phyloP scores from a whole-genome alignment of 2,888 invertebrate species.

The Xanthorhoe spadicearia region DNA sequence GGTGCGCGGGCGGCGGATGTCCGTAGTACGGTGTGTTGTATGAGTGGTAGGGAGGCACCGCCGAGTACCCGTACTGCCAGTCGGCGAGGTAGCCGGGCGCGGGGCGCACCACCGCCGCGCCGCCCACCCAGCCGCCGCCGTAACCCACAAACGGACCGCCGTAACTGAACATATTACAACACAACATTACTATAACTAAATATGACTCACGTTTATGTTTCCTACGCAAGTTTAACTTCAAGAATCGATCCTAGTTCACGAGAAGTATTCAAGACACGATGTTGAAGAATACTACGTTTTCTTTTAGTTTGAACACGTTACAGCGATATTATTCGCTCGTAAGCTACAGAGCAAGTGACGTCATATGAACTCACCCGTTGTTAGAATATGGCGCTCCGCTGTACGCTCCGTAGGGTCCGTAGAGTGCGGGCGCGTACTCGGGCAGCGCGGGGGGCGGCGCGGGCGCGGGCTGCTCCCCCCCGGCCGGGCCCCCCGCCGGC shows the following conservation, averaged over 20 bases:
- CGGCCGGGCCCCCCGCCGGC: constrained; percentile 76
- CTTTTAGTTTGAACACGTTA: no score
- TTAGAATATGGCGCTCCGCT: constrained; percentile 67
- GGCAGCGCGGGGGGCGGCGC: constrained; percentile 58
- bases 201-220: no score
- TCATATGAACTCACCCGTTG: constrained; percentile 60
- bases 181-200: background rate
- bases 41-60: constrained; percentile 64
- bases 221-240: no score
- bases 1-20: constrained; percentile 76
- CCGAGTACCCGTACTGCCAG: constrained; percentile 78
- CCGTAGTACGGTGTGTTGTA: constrained; percentile 69
- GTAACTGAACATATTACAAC: constrained; percentile 56
- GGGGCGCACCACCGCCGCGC: constrained; percentile 78
- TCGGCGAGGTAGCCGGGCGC: constrained; percentile 81
- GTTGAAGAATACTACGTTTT: no score
- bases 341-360: no score
- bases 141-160: constrained; percentile 80
- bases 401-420: constrained; percentile 72
- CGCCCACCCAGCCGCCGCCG: constrained; percentile 69
- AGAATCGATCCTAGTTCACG: no score
- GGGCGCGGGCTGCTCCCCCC: constrained; percentile 52
- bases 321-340: no score
- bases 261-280: no score
- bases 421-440: constrained; percentile 65